Evolutionary conservation across 2,888 invertebrate genomes (phyloP).

Genomic region (Himalopsyche japonica): DNA sequence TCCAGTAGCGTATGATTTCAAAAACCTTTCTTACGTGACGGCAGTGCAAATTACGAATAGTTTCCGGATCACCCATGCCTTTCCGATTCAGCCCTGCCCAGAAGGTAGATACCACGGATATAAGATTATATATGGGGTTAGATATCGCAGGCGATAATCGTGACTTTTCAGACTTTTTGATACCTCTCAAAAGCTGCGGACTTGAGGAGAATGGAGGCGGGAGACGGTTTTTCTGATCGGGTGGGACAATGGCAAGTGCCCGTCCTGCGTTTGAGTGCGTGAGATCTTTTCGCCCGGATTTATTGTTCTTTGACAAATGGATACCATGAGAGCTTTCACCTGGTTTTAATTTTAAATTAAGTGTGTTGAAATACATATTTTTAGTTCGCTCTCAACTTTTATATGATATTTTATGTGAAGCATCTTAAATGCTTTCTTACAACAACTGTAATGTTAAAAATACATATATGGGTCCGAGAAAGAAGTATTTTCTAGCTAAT

Average conservation of each 20-base stretch:
- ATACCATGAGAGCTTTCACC: too few relatives aligned
- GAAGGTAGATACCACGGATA: slow-evolving; percentile 17
- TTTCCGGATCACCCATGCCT: background rate
- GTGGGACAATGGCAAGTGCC: background rate
- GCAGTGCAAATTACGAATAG: background rate
- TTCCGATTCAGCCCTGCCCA: slow-evolving; percentile 15
- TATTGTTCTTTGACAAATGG: background rate
- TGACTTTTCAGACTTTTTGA: slow-evolving; percentile 41
- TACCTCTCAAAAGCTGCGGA: slow-evolving; percentile 26
- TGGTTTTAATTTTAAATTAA: too few relatives aligned
- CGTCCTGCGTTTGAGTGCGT: slow-evolving; percentile 7
- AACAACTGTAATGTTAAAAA: too few relatives aligned
- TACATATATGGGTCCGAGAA: too few relatives aligned
- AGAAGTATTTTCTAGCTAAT: too few relatives aligned
- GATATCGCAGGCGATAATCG: slow-evolving; percentile 39
- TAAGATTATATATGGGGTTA: slow-evolving; percentile 24
- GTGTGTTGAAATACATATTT: too few relatives aligned
- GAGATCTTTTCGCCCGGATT: background rate
- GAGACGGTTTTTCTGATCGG: background rate
- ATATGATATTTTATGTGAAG: too few relatives aligned
- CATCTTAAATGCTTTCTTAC: too few relatives aligned
- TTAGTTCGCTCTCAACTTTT: too few relatives aligned
- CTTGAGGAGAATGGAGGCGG: slow-evolving; percentile 5
- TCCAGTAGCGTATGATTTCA: too few relatives aligned
- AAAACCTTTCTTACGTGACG: too few relatives aligned